Evolutionary conservation across 2,888 invertebrate genomes (phyloP).

Genomic region (Slavum lentiscoides): DNA sequence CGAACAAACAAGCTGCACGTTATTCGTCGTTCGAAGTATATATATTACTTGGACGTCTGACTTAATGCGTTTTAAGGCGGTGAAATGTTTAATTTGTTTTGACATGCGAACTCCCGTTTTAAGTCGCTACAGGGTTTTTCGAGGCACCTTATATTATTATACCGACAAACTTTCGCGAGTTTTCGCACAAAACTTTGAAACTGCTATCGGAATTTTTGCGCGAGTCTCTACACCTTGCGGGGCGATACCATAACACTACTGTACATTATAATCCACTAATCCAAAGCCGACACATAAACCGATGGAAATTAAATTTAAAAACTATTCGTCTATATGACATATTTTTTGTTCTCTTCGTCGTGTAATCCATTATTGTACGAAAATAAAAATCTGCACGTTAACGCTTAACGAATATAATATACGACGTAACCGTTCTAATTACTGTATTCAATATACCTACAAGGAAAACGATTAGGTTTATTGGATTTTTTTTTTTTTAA

Average conservation of each 20-base stretch:
- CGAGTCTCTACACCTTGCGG: neutral
- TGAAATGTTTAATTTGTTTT: slow-evolving; percentile 47
- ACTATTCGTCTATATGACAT: neutral
- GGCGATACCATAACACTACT: slow-evolving; percentile 11
- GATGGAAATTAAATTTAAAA: slow-evolving; percentile 31
- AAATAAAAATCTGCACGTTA: no score
- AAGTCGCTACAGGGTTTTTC: neutral
- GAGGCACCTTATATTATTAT: neutral
- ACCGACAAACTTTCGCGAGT: slow-evolving; percentile 16
- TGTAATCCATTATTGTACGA: no score
- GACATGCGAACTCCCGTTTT: slow-evolving; percentile 24
- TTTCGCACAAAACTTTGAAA: slow-evolving; percentile 35
- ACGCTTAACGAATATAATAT: no score
- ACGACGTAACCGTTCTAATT: no score
- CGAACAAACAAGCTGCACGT: neutral
- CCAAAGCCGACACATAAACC: slow-evolving; percentile 11
- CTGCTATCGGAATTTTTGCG: slow-evolving; percentile 13
- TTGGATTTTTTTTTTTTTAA: no score
- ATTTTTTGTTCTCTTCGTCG: neutral
- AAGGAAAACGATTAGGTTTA: no score
- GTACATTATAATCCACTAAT: slow-evolving; percentile 9
- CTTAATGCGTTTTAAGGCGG: slow-evolving; percentile 10
- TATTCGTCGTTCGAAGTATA: neutral
- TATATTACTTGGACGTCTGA: slow-evolving; percentile 25
- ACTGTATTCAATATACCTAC: no score